Percentiles rank a stretch among this genome's conserved stretches.
phyloP scores from a whole-genome alignment of 2,888 invertebrate genomes.

The Apodemia zela region DNA sequence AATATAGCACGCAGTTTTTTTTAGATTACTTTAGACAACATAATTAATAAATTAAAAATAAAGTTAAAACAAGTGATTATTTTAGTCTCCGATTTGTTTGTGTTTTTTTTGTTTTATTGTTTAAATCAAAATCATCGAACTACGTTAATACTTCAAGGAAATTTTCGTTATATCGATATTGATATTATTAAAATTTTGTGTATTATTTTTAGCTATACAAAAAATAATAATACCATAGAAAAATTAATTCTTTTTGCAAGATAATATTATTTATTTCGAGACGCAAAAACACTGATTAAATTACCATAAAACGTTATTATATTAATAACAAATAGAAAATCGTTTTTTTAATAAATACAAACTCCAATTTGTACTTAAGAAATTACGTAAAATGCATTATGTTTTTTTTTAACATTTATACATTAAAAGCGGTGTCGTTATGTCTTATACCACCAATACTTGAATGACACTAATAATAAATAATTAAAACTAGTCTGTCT shows the following conservation, averaged over 20 bases:
- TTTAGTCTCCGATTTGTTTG: too few species aligned
- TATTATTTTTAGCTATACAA: too few species aligned
- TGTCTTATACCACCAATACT: slow-evolving; percentile 30
- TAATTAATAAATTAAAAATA: not conserved
- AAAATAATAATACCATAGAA: too few species aligned
- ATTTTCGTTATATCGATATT: too few species aligned
- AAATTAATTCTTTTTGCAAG: too few species aligned
- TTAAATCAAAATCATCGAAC: slow-evolving; percentile 1
- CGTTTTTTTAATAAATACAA: slow-evolving; percentile 6
- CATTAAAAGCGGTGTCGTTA: slow-evolving; percentile 21
- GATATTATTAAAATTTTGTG: too few species aligned
- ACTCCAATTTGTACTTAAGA: slow-evolving; percentile 7
- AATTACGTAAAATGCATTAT: slow-evolving; percentile 1
- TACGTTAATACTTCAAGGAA: not conserved
- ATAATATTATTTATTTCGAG: too few species aligned
- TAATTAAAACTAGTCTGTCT: slow-evolving; percentile 47
- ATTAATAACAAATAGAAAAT: slow-evolving; percentile 2
- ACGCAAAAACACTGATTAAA: not conserved
- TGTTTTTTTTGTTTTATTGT: too few species aligned
- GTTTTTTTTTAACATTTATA: slow-evolving; percentile 6
- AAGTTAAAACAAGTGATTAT: not conserved
- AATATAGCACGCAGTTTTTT: not conserved
- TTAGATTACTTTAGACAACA: not conserved
- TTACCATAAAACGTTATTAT: not conserved
- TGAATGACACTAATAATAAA: slow-evolving; percentile 56